phyloP scores from a whole-genome alignment of 2,113 vertebrate species.

The Benitochromis conjunctus region DNA sequence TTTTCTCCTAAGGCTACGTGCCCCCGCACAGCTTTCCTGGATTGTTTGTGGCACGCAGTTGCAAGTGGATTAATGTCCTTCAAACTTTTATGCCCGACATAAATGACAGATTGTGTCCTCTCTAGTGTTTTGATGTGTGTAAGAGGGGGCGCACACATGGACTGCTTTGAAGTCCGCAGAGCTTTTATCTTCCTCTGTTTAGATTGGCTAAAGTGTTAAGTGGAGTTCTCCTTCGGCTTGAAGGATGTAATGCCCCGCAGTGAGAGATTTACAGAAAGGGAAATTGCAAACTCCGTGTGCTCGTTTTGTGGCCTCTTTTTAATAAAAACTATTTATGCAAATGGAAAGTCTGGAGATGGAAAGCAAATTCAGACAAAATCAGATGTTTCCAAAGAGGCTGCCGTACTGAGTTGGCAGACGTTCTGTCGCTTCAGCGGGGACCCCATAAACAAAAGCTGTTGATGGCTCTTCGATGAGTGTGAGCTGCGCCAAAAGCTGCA shows the following conservation, averaged over 20 bases:
- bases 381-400: constrained; percentile 49
- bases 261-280: constrained; percentile 46
- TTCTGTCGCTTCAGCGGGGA: constrained; percentile 39
- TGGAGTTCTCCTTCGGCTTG: constrained; percentile 39
- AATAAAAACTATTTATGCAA: constrained; percentile 61
- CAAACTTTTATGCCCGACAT: constrained; percentile 35
- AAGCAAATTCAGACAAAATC: constrained; percentile 47
- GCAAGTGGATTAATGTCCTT: constrained; percentile 38
- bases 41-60: constrained; percentile 9
- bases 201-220: constrained; percentile 60
- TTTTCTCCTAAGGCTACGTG: neutral
- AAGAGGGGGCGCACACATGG: neutral
- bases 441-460: constrained; percentile 42
- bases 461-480: constrained; percentile 14
- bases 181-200: constrained; percentile 61
- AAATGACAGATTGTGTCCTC: constrained; percentile 44
- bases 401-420: constrained; percentile 51
- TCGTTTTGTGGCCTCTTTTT: constrained; percentile 1
- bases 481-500: constrained; percentile 20
- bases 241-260: constrained; percentile 52
- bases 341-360: constrained; percentile 14
- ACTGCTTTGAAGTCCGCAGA: constrained; percentile 46
- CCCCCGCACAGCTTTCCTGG: neutral
- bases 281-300: constrained; percentile 14
- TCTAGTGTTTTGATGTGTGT: constrained; percentile 38